A percentile compares a stretch with the other conserved stretches of the same genome.
These are phyloP conservation scores for Malacoraja senta DNA, from an alignment of 2,797 vertebrate species.

Conservation along the genomic window DNA sequence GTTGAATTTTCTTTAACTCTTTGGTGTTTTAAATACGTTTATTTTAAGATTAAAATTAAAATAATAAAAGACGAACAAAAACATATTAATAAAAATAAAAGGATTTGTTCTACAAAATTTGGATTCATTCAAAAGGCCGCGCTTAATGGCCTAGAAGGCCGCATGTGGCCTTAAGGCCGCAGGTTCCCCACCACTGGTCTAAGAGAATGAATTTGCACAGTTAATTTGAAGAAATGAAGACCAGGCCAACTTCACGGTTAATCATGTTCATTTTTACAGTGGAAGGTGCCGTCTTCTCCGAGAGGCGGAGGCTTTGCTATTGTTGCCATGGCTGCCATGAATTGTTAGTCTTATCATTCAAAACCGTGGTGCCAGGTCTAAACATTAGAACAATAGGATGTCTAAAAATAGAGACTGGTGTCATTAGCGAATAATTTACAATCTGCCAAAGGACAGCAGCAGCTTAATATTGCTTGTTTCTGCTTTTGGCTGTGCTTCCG, in stretches of 20 bases:
- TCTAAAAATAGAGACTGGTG: slow-evolving; percentile 27
- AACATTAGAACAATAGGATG: slow-evolving; percentile 34
- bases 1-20: too few relatives aligned
- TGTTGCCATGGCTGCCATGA: slow-evolving; percentile 26
- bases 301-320: background rate
- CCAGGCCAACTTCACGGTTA: background rate
- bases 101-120: too few relatives aligned
- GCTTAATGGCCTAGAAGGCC: too few relatives aligned
- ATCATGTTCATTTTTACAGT: slow-evolving; percentile 6
- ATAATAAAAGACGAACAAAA: too few relatives aligned
- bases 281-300: background rate
- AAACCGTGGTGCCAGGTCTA: slow-evolving; percentile 33
- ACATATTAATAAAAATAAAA: too few relatives aligned
- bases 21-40: too few relatives aligned
- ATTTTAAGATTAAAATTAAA: too few relatives aligned
- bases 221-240: background rate
- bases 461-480: slow-evolving; percentile 27
- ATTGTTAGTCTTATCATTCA: slow-evolving; percentile 33
- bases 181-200: too few relatives aligned
- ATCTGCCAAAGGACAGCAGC: slow-evolving; percentile 5
- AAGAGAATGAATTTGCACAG: background rate
- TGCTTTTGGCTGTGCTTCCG: background rate
- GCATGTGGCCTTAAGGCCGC: too few relatives aligned
- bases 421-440: slow-evolving; percentile 28
- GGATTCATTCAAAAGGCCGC: too few relatives aligned